These are phyloP conservation scores for Sebastiscus tertius DNA, from an alignment of 2,797 vertebrate genomes.

Conservation along the genomic window DNA sequence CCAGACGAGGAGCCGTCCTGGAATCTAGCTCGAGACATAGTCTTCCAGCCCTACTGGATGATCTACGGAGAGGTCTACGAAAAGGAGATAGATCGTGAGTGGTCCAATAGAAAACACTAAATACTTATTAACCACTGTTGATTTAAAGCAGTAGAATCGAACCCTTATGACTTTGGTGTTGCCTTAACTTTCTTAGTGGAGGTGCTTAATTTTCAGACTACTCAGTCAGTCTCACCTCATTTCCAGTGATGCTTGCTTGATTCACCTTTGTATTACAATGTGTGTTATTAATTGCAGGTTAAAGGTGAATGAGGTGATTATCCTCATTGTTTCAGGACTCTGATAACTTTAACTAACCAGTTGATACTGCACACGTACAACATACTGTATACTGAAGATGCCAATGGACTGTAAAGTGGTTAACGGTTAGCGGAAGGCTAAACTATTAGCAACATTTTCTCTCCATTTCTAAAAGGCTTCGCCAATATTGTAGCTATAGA, in stretches of 20 bases:
- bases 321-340: too few species aligned
- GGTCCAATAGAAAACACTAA: neutral
- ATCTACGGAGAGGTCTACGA: constrained; percentile 98
- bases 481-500: too few species aligned
- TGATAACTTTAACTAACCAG: neutral
- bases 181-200: neutral
- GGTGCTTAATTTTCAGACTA: neutral
- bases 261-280: neutral
- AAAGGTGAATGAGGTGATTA: too few species aligned
- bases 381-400: too few species aligned
- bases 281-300: too few species aligned
- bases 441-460: too few species aligned
- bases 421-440: too few species aligned
- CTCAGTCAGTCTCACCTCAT: neutral
- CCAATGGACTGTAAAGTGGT: too few species aligned
- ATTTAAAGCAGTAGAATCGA: neutral
- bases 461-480: too few species aligned
- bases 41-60: constrained; percentile 99
- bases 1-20: constrained; percentile 92
- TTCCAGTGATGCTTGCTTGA: neutral
- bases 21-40: constrained; percentile 89
- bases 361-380: too few species aligned
- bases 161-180: neutral
- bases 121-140: neutral
- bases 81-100: constrained; percentile 89